Evolutionary conservation across 2,888 invertebrate species (phyloP).

Genomic region (Zele albiditarsus): DNA sequence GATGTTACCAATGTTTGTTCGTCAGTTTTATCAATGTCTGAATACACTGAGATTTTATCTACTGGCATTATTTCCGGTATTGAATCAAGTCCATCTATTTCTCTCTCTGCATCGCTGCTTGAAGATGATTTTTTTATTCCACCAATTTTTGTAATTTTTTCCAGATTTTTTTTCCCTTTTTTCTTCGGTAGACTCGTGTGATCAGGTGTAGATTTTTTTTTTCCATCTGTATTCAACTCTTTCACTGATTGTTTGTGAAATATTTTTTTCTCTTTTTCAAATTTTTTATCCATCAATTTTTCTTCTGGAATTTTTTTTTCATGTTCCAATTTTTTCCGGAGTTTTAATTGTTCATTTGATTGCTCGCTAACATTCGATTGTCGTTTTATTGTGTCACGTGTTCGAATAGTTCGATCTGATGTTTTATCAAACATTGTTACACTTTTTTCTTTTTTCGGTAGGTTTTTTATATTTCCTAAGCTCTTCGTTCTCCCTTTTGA

Average conservation of each 20-base stretch:
- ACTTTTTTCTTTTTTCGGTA: constrained; percentile 6
- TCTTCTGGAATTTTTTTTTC: not conserved
- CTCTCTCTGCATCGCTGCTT: constrained; percentile 27
- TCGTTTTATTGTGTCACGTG: not conserved
- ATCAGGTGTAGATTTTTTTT: not conserved
- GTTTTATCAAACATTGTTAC: not conserved
- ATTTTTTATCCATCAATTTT: not conserved
- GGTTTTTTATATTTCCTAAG: not conserved
- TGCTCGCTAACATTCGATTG: not conserved
- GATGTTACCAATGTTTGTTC: not conserved
- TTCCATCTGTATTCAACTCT: constrained; percentile 13
- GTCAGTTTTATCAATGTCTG: not conserved
- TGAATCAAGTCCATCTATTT: constrained; percentile 11
- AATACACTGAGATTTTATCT: not conserved
- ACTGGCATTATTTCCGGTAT: not conserved
- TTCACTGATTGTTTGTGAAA: not conserved
- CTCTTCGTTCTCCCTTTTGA: not conserved
- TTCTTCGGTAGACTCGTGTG: constrained; percentile 26
- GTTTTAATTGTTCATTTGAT: constrained; percentile 20
- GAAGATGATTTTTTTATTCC: constrained; percentile 26
- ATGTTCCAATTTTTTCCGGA: not conserved
- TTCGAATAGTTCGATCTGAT: not conserved
- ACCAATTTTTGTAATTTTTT: constrained; percentile 30
- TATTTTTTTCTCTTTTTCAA: not conserved
- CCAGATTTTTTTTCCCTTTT: constrained; percentile 26